A percentile compares a stretch with the other conserved stretches of the same genome.
These are phyloP conservation scores for Nannoperca obscura DNA, from an alignment of 2,797 vertebrate species.

Conservation along the genomic window DNA sequence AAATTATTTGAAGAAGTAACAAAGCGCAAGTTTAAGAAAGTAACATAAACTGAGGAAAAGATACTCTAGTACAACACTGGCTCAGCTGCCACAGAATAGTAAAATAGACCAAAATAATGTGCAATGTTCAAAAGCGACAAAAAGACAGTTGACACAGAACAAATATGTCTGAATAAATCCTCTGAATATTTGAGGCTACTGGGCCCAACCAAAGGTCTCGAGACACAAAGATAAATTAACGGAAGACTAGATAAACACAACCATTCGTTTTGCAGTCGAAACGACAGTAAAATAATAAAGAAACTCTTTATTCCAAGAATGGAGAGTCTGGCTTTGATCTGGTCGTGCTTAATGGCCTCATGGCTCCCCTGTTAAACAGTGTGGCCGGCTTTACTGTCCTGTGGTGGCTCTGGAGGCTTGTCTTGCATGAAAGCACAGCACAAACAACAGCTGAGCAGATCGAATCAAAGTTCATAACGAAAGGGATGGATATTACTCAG, in stretches of 20 bases:
- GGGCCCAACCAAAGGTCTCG: constrained; percentile 21
- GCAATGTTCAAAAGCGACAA: constrained; percentile 42
- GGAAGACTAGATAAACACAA: constrained; percentile 51
- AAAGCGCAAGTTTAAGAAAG: not conserved
- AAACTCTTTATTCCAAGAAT: constrained; percentile 50
- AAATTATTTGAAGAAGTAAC: not conserved
- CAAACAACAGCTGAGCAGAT: constrained; percentile 64
- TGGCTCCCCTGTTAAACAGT: constrained; percentile 50
- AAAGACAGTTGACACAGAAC: constrained; percentile 46
- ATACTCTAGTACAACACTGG: not conserved
- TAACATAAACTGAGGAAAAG: not conserved
- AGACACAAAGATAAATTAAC: constrained; percentile 54
- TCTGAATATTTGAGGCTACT: constrained; percentile 37
- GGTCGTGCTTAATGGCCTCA: constrained; percentile 44
- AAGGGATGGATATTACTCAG: constrained; percentile 25
- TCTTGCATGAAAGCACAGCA: constrained; percentile 40
- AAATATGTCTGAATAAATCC: constrained; percentile 31
- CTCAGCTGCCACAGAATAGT: constrained; percentile 12
- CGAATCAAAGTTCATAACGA: constrained; percentile 50
- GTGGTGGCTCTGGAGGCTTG: constrained; percentile 45
- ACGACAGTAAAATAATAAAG: constrained; percentile 50
- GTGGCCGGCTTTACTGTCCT: constrained; percentile 54
- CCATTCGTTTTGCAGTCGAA: constrained; percentile 50
- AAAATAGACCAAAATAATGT: constrained; percentile 23
- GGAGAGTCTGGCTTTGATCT: constrained; percentile 61